Evolutionary conservation across 2,113 vertebrate species (phyloP).

Genomic region (Leucoraja erinaceus): DNA sequence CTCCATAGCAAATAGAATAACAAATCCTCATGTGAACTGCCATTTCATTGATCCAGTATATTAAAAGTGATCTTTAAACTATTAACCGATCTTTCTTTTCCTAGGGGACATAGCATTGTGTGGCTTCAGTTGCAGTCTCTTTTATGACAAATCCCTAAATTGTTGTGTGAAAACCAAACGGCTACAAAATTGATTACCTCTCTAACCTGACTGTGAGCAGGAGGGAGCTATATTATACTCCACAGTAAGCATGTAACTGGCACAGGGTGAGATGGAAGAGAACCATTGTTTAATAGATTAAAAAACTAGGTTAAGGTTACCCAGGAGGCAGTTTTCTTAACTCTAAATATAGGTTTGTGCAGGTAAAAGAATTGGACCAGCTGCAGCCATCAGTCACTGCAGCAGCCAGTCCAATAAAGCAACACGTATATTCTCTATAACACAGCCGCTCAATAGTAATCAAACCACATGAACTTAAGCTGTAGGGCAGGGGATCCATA

Average conservation of each 20-base stretch:
- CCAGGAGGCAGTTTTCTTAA: not conserved
- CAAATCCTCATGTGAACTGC: not conserved
- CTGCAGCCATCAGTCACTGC: not conserved
- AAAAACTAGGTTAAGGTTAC: not conserved
- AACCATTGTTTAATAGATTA: not conserved
- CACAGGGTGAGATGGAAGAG: not conserved
- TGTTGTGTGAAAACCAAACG: not conserved
- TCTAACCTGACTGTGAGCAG: not conserved
- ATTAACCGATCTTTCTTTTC: not conserved
- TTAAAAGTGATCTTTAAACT: not conserved
- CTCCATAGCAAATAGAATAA: not conserved
- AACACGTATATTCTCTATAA: not conserved
- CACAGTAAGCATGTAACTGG: not conserved
- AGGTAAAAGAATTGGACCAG: slow-evolving; percentile 5
- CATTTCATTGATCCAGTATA: not conserved
- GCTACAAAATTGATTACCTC: not conserved
- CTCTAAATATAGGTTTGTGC: slow-evolving; percentile 12
- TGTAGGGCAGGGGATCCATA: not conserved
- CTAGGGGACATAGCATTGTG: not conserved
- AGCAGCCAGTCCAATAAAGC: not conserved
- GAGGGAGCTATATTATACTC: not conserved
- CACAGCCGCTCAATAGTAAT: not conserved
- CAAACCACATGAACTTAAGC: not conserved
- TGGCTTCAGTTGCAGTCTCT: not conserved
- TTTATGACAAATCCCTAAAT: not conserved